Evolutionary conservation across 2,888 invertebrate species (phyloP).

Genomic region (Idaea biselata): DNA sequence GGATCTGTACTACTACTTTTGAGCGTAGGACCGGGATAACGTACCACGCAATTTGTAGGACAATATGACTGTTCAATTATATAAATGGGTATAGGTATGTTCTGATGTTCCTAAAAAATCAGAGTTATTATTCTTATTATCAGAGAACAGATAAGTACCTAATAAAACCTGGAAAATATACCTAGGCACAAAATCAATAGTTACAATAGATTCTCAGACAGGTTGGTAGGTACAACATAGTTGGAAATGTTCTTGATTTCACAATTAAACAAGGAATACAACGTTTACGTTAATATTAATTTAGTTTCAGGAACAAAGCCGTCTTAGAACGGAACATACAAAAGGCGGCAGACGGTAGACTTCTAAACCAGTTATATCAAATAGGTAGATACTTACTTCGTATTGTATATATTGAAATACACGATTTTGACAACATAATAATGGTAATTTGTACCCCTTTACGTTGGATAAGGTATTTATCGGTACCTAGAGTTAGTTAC

Average conservation of each 20-base stretch:
- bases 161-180: too few relatives aligned
- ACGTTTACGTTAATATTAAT: not conserved
- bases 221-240: too few relatives aligned
- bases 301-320: not conserved
- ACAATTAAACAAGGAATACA: not conserved
- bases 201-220: too few relatives aligned
- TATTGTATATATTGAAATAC: not conserved
- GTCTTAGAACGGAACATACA: not conserved
- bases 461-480: not conserved
- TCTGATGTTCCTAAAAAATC: too few relatives aligned
- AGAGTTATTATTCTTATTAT: too few relatives aligned
- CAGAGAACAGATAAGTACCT: too few relatives aligned
- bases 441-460: not conserved
- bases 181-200: too few relatives aligned
- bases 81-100: too few relatives aligned
- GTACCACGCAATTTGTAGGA: too few relatives aligned
- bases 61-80: too few relatives aligned
- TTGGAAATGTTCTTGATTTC: not conserved
- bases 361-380: not conserved
- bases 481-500: not conserved
- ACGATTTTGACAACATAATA: not conserved
- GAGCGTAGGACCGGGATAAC: too few relatives aligned
- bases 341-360: not conserved
- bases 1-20: too few relatives aligned
- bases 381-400: constrained; percentile 8